Conservation (phyloP, 2,888 invertebrate species). For the Digitonthophagus gazella region DNA sequence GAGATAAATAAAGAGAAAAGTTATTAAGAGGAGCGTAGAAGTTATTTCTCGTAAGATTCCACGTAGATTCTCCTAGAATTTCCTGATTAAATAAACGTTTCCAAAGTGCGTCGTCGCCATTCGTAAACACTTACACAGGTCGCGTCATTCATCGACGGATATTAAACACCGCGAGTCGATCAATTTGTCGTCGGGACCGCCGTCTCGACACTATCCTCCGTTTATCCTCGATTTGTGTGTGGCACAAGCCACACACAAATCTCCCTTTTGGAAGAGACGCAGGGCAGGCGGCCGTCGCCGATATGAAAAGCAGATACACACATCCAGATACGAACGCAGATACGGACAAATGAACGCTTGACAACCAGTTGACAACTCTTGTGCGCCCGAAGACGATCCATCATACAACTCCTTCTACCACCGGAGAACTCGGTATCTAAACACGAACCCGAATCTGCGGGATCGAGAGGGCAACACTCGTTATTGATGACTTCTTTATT, state of each 20-base stretch:
- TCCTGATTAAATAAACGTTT: not conserved
- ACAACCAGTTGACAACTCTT: conserved; percentile 26
- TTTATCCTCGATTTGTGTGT: not conserved
- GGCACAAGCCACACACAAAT: not conserved
- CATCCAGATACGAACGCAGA: not conserved
- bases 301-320: conserved; percentile 17
- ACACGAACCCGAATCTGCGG: not conserved
- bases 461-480: too few relatives aligned
- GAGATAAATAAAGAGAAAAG: too few relatives aligned
- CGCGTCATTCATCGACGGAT: not conserved
- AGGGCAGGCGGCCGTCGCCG: not conserved
- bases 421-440: conserved; percentile 5
- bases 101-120: not conserved
- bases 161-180: not conserved
- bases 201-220: not conserved
- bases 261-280: not conserved
- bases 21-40: too few relatives aligned
- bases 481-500: conserved; percentile 6
- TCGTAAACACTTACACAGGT: not conserved
- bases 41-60: too few relatives aligned
- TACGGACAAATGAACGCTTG: conserved; percentile 20
- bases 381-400: conserved; percentile 24
- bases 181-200: not conserved
- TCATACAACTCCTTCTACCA: conserved; percentile 18
- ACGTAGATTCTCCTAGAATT: not conserved